A percentile compares a stretch with the other conserved stretches of the same genome.
These are phyloP conservation scores for Cataglyphis livida DNA, from an alignment of 2,888 invertebrate genomes.

Conservation along the genomic window DNA sequence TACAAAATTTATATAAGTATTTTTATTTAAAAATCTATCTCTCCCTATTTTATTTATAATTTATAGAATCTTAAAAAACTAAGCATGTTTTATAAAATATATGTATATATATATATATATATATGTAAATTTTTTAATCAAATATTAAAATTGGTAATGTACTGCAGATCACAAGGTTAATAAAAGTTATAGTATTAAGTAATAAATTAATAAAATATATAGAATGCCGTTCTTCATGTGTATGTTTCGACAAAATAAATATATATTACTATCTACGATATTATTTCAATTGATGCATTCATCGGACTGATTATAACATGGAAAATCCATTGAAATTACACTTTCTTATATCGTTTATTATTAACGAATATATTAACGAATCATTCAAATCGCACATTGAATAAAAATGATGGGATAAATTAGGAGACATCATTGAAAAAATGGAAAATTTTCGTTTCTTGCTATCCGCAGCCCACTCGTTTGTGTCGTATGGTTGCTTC, in stretches of 20 bases:
- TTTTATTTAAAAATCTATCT: neutral
- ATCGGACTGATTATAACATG: neutral
- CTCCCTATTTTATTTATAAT: neutral
- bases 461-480: conserved; percentile 21
- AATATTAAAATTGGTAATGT: neutral
- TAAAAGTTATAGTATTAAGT: no score
- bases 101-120: neutral
- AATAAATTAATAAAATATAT: neutral
- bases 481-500: conserved; percentile 14
- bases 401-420: neutral
- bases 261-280: neutral
- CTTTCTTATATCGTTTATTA: neutral
- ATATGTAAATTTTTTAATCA: neutral
- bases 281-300: neutral
- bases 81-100: neutral
- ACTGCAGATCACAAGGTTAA: neutral
- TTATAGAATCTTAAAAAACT: neutral
- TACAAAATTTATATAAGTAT: neutral
- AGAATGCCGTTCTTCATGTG: neutral
- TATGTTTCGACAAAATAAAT: neutral
- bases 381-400: neutral
- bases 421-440: neutral
- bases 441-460: conserved; percentile 3
- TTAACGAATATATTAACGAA: neutral
- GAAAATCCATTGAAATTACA: neutral